A percentile compares a stretch with the other conserved stretches of the same genome.
Evolutionary conservation across 2,888 invertebrate genomes (phyloP).

Genomic region (Drosophila setosimentum): DNA sequence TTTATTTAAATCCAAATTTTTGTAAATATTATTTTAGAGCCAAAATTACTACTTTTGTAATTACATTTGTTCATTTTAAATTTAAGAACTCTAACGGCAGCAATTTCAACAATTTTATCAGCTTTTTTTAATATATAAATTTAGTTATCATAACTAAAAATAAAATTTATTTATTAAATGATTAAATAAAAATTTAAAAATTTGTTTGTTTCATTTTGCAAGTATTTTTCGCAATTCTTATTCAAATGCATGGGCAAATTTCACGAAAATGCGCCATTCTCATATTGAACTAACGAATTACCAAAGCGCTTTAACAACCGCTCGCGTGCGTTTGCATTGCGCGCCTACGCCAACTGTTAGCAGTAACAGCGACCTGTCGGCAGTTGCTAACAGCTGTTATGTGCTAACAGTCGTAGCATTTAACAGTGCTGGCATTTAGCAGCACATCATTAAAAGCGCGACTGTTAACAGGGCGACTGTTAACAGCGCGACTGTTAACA

Average conservation of each 20-base stretch:
- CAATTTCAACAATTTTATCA: neutral
- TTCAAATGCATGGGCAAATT: neutral
- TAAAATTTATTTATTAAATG: neutral
- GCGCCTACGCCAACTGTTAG: constrained; percentile 33
- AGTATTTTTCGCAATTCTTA: neutral
- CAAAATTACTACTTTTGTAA: neutral
- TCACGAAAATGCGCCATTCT: neutral
- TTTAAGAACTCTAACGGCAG: neutral
- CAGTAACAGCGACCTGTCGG: constrained; percentile 4
- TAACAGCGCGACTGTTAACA: constrained; percentile 18
- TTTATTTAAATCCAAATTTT: neutral
- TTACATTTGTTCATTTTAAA: neutral
- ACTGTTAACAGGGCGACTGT: too few species aligned
- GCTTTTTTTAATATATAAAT: fast-evolving
- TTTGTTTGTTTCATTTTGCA: neutral
- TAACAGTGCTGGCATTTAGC: neutral
- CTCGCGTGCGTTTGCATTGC: constrained; percentile 40
- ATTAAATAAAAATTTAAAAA: neutral
- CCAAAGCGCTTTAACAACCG: neutral
- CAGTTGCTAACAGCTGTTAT: constrained; percentile 1
- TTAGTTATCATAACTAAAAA: neutral
- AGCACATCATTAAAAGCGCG: constrained; percentile 3
- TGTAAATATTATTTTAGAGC: neutral
- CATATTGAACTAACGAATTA: neutral
- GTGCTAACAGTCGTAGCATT: neutral